These are phyloP conservation scores for Odocoileus virginianus DNA, from an alignment of 2,113 vertebrate species.

Conservation along the genomic window DNA sequence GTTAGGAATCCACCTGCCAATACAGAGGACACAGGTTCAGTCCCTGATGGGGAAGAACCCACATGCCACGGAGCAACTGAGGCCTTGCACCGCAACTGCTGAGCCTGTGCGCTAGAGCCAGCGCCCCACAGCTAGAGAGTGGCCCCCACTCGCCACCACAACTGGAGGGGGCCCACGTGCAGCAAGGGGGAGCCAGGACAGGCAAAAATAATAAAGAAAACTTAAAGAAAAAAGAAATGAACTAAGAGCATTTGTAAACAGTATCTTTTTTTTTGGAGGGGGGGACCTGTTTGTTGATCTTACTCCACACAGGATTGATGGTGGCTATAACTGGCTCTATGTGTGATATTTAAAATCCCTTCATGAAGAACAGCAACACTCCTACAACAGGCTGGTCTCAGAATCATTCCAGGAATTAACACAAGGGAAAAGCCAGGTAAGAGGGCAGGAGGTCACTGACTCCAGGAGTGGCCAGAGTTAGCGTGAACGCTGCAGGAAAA, in stretches of 20 bases:
- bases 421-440: neutral
- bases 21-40: neutral
- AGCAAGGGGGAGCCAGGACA: neutral
- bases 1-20: neutral
- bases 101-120: accelerated
- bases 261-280: neutral
- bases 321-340: neutral
- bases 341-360: neutral
- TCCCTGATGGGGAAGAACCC: neutral
- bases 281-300: neutral
- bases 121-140: accelerated
- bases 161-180: neutral
- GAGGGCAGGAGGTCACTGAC: neutral
- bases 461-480: neutral
- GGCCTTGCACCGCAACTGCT: neutral
- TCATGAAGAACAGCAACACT: neutral
- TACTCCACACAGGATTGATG: neutral
- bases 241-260: neutral
- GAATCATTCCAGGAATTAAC: neutral
- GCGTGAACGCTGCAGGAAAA: neutral
- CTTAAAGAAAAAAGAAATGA: neutral
- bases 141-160: neutral
- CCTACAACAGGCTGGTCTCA: accelerated
- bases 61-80: neutral
- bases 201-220: neutral